Evolutionary conservation across 2,797 vertebrate species (phyloP).

Genomic region (Coranthus polyacanthus): DNA sequence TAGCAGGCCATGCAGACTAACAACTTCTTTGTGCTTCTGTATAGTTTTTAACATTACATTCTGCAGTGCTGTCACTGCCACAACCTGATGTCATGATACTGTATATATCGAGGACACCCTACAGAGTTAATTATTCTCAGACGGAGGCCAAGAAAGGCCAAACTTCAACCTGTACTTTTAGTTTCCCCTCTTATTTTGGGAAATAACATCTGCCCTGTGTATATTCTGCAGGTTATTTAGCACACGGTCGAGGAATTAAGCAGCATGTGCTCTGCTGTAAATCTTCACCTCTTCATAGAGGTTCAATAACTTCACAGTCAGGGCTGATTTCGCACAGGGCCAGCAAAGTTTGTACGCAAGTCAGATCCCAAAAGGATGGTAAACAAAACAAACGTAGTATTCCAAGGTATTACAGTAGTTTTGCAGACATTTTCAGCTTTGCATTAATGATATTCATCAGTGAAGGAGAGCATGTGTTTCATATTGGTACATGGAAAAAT

Average conservation of each 20-base stretch:
- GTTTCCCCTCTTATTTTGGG: slow-evolving; percentile 20
- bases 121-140: slow-evolving; percentile 24
- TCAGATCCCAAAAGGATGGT: slow-evolving; percentile 53
- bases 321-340: slow-evolving; percentile 60
- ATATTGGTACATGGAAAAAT: slow-evolving; percentile 59
- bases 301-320: too few relatives aligned
- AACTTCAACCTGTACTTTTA: slow-evolving; percentile 4
- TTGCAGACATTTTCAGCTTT: slow-evolving; percentile 31
- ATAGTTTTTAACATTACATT: slow-evolving; percentile 23
- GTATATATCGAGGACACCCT: not conserved
- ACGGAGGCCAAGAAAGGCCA: slow-evolving; percentile 8
- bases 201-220: slow-evolving; percentile 22
- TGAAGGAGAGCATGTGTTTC: slow-evolving; percentile 60
- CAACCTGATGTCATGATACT: slow-evolving; percentile 47
- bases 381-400: slow-evolving; percentile 43
- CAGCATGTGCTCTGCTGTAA: slow-evolving; percentile 43
- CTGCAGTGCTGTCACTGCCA: slow-evolving; percentile 19
- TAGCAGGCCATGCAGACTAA: too few relatives aligned
- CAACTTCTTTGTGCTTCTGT: slow-evolving; percentile 1
- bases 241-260: slow-evolving; percentile 6
- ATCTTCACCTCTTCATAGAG: slow-evolving; percentile 23
- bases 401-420: slow-evolving; percentile 25
- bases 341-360: slow-evolving; percentile 50
- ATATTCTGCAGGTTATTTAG: too few relatives aligned
- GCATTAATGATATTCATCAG: slow-evolving; percentile 50